A percentile compares a stretch with the other conserved stretches of the same genome.
Conservation (phyloP, 2,797 vertebrate genomes). For the Lerista edwardsae region DNA sequence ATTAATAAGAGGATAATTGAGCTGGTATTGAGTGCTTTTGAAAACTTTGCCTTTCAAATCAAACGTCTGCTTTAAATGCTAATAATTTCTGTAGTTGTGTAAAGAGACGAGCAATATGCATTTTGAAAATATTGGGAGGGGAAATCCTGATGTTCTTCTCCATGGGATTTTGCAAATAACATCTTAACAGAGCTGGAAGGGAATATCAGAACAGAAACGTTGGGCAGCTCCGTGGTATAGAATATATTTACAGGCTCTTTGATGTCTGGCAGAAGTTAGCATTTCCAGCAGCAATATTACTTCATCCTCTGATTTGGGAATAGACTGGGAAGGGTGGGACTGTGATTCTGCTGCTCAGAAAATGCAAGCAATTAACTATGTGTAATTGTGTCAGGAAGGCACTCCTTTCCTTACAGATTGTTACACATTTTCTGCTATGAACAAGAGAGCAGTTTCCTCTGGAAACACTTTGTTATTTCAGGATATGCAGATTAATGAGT, state of each 20-base stretch:
- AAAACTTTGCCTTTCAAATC: not conserved
- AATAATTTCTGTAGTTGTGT: not conserved
- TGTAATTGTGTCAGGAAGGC: not conserved
- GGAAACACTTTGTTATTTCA: not conserved
- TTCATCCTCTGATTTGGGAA: conserved; percentile 7
- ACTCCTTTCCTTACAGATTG: conserved; percentile 27
- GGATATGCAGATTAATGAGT: not conserved
- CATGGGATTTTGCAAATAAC: not conserved
- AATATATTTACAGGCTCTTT: not conserved
- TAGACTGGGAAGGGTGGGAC: not conserved
- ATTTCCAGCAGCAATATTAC: not conserved
- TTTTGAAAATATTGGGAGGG: not conserved
- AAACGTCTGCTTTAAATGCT: not conserved
- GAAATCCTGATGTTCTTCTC: not conserved
- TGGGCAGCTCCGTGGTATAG: not conserved
- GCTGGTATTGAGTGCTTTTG: not conserved
- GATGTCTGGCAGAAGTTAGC: not conserved
- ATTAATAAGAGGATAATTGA: not conserved
- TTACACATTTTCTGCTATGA: not conserved
- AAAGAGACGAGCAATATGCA: not conserved
- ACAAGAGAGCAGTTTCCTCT: not conserved
- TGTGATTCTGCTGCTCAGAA: not conserved
- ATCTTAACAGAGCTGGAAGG: not conserved
- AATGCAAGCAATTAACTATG: not conserved
- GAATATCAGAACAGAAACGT: not conserved